Conservation (phyloP, 2,113 vertebrate genomes). For the Carassius gibelio region DNA sequence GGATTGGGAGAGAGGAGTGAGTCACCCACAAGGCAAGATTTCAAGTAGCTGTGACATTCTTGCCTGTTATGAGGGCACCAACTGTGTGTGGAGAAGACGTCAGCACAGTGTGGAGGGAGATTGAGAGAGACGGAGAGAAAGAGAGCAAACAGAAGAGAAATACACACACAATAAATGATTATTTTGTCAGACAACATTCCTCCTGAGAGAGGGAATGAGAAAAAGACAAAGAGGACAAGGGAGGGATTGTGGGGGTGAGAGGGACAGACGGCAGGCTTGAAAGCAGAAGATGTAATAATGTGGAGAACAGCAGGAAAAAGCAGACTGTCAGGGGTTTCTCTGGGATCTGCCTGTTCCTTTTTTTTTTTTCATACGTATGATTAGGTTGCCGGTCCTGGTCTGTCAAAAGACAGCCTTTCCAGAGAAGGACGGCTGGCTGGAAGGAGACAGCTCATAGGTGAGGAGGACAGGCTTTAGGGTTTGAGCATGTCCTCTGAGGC, state of each 20-base stretch:
- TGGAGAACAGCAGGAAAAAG: conserved; percentile 11
- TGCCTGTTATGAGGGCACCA: conserved; percentile 24
- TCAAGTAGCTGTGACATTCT: conserved; percentile 54
- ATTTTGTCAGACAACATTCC: conserved; percentile 48
- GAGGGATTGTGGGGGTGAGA: conserved; percentile 18
- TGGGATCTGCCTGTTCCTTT: conserved; percentile 16
- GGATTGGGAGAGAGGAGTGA: conserved; percentile 40
- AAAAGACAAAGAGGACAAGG: conserved; percentile 19
- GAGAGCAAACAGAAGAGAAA: conserved; percentile 29
- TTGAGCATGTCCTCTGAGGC: neutral
- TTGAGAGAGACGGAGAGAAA: neutral
- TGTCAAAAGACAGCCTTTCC: conserved; percentile 6
- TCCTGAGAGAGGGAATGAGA: conserved; percentile 34
- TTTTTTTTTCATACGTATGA: conserved; percentile 28
- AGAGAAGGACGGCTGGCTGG: conserved; percentile 18
- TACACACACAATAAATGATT: conserved; percentile 38
- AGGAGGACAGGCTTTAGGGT: conserved; percentile 5
- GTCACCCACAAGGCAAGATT: conserved; percentile 49
- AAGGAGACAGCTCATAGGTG: conserved; percentile 40
- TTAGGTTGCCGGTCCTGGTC: conserved; percentile 11
- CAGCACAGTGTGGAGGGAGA: neutral
- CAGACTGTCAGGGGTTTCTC: conserved; percentile 34
- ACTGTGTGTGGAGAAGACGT: conserved; percentile 11
- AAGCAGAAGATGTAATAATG: conserved; percentile 40
- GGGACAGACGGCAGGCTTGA: neutral